Conservation (phyloP, 1,140 invertebrate genomes). For the Heterodera schachtii region DNA sequence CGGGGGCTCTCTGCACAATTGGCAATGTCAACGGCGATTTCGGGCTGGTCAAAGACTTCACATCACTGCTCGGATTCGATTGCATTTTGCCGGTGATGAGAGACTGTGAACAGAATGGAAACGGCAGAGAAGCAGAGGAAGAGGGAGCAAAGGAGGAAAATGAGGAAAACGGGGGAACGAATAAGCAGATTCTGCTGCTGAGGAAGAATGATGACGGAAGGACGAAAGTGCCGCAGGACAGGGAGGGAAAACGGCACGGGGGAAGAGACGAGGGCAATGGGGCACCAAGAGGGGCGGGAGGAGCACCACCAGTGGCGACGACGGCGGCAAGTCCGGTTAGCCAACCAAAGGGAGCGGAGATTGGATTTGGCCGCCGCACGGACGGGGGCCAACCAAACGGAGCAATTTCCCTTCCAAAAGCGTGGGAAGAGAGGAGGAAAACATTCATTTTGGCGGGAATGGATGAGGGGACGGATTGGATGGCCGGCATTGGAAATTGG, state of each 20-base stretch:
- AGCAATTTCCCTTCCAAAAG: not conserved
- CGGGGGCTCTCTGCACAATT: not conserved
- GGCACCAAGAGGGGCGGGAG: not conserved
- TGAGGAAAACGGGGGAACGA: not conserved
- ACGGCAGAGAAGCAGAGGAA: constrained; percentile 3
- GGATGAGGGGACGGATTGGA: not conserved
- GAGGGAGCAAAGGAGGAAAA: not conserved
- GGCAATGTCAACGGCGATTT: not conserved
- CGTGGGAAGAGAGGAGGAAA: not conserved
- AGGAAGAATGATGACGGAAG: not conserved
- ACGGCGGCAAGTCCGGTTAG: not conserved
- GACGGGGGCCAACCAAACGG: not conserved
- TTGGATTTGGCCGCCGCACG: not conserved
- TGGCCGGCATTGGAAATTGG: not conserved
- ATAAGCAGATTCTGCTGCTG: not conserved
- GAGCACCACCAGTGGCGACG: too few relatives aligned
- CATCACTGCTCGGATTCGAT: constrained; percentile 27
- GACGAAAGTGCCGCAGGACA: not conserved
- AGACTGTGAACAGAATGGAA: not conserved
- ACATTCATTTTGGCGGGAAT: constrained; percentile 13
- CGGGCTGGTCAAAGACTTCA: constrained; percentile 18
- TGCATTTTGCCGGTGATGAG: not conserved
- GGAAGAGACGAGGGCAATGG: too few relatives aligned
- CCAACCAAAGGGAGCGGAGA: not conserved
- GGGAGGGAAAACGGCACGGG: not conserved